Percentiles rank a stretch among this genome's conserved stretches.
Evolutionary conservation across 1,140 invertebrate genomes (phyloP).

Genomic region (Zaprionus ornatus): DNA sequence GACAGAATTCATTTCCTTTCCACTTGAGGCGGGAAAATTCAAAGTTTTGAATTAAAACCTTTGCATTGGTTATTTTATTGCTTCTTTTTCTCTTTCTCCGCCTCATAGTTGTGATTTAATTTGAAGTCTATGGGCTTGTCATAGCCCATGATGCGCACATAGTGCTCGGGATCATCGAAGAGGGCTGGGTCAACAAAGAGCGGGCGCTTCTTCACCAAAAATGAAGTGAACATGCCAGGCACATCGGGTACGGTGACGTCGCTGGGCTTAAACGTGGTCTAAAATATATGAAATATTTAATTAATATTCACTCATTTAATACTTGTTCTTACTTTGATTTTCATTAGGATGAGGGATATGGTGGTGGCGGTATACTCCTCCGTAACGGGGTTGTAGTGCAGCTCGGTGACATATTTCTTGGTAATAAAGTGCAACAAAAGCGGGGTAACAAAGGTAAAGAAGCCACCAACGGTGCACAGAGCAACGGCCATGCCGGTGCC

Average conservation of each 20-base stretch:
- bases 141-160: constrained; percentile 93
- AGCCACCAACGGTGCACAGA: constrained; percentile 87
- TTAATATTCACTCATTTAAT: not conserved
- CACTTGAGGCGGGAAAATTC: not conserved
- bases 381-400: constrained; percentile 88
- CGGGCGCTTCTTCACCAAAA: constrained; percentile 88
- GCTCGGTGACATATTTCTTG: constrained; percentile 92
- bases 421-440: constrained; percentile 92
- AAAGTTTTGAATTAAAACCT: not conserved
- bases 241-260: constrained; percentile 92
- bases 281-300: constrained; percentile 28
- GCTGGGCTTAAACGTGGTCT: constrained; percentile 89
- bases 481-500: constrained; percentile 86
- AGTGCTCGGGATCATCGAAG: constrained; percentile 90
- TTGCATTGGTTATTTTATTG: constrained; percentile 42
- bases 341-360: constrained; percentile 87
- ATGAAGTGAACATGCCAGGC: constrained; percentile 92
- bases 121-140: constrained; percentile 95
- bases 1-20: not conserved
- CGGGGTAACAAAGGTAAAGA: constrained; percentile 93
- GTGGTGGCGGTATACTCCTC: constrained; percentile 89
- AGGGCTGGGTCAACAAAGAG: constrained; percentile 90
- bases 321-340: constrained; percentile 86
- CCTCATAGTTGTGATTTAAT: constrained; percentile 71
- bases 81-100: constrained; percentile 35